Evolutionary conservation across 2,113 vertebrate species (phyloP).

Genomic region (Gavialis gangeticus): DNA sequence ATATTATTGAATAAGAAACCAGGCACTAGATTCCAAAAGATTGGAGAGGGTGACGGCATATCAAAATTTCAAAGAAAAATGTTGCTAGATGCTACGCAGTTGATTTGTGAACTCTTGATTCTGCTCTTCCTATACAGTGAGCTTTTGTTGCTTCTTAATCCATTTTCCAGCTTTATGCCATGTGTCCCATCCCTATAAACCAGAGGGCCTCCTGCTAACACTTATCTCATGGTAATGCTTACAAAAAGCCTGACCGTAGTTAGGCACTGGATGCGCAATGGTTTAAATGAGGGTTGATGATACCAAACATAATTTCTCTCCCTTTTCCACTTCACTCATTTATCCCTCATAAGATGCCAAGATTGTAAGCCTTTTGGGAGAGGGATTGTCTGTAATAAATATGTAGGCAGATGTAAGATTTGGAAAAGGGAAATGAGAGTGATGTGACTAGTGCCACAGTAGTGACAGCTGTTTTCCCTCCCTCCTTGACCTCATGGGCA

Average conservation of each 20-base stretch:
- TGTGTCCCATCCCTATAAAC: not conserved
- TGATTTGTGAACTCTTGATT: not conserved
- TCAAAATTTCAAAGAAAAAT: not conserved
- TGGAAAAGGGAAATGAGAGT: no score
- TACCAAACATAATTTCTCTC: not conserved
- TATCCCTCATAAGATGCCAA: not conserved
- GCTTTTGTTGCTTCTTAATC: not conserved
- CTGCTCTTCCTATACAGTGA: not conserved
- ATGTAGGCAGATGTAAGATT: no score
- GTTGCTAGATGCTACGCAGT: not conserved
- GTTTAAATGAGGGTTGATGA: not conserved
- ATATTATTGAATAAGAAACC: not conserved
- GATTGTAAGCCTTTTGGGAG: not conserved
- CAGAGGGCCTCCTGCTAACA: not conserved
- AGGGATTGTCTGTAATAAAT: not conserved
- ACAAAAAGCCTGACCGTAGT: not conserved
- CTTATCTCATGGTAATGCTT: not conserved
- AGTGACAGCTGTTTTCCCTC: no score
- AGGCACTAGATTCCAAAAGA: not conserved
- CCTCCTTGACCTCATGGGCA: no score
- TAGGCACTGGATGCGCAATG: not conserved
- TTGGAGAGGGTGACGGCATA: not conserved
- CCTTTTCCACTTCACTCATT: not conserved
- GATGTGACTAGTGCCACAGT: no score
- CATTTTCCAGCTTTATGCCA: not conserved